phyloP scores from a whole-genome alignment of 2,797 vertebrate genomes.

The Phyllotis vaccarum region DNA sequence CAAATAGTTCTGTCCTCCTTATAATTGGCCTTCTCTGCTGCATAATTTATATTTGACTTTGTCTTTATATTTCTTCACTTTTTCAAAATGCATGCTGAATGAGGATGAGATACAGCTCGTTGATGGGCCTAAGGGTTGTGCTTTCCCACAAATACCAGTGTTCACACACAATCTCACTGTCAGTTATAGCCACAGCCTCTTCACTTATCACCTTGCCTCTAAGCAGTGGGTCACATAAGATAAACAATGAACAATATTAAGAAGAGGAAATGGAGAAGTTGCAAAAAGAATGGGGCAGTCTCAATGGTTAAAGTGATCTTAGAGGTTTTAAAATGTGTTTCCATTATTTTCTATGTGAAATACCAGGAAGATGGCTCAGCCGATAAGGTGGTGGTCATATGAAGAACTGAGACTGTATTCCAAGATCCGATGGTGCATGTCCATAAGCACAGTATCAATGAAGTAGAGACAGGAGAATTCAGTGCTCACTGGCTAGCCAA shows the following conservation, averaged over 20 bases:
- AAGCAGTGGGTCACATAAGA: slow-evolving; percentile 47
- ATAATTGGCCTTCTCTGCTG: slow-evolving; percentile 57
- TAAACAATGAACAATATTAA: slow-evolving; percentile 72
- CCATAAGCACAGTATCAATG: background rate
- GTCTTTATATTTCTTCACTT: slow-evolving; percentile 68
- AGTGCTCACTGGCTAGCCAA: background rate
- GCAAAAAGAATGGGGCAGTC: background rate
- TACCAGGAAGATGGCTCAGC: background rate
- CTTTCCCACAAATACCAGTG: slow-evolving; percentile 48
- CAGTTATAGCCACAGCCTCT: slow-evolving; percentile 46
- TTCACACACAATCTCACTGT: slow-evolving; percentile 41
- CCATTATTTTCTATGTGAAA: background rate
- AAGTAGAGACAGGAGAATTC: background rate
- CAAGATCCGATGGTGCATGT: background rate
- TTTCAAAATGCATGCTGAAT: slow-evolving; percentile 65
- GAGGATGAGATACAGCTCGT: slow-evolving; percentile 61
- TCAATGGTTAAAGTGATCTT: background rate
- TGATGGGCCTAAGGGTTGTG: slow-evolving; percentile 59
- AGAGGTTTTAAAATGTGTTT: background rate
- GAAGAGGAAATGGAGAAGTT: background rate
- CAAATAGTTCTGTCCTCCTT: slow-evolving; percentile 60
- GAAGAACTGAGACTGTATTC: background rate
- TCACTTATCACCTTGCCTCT: background rate
- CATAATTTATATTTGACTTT: slow-evolving; percentile 81
- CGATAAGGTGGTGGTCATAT: background rate